phyloP scores from a whole-genome alignment of 2,888 invertebrate species.

The Plebejus melissa region DNA sequence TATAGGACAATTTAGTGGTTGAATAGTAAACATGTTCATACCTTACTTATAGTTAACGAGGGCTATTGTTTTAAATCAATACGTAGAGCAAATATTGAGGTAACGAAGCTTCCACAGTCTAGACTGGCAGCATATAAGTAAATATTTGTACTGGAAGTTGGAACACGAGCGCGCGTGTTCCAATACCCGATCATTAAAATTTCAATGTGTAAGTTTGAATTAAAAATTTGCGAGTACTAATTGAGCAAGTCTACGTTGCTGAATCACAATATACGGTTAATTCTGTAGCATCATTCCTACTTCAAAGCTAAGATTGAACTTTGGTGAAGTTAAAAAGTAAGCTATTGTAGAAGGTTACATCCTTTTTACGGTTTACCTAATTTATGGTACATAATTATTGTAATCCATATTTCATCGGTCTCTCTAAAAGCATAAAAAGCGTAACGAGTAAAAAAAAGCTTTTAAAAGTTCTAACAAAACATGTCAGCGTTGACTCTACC shows the following conservation, averaged over 20 bases:
- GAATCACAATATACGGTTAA: not conserved
- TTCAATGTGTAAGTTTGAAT: not conserved
- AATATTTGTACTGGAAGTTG: conserved; percentile 14
- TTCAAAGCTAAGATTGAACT: not conserved
- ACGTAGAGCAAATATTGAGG: conserved; percentile 13
- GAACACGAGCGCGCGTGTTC: not conserved
- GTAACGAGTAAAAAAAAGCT: not conserved
- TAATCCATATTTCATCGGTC: not conserved
- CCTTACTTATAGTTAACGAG: not conserved
- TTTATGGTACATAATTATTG: too few species aligned
- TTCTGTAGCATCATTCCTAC: not conserved
- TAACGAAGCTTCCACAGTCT: conserved; percentile 23
- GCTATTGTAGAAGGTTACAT: too few species aligned
- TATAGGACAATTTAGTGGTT: not conserved
- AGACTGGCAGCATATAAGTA: not conserved
- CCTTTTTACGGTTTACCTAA: too few species aligned
- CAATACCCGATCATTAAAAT: conserved; percentile 1
- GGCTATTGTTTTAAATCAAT: conserved; percentile 16
- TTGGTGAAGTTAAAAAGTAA: too few species aligned
- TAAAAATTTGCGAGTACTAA: not conserved
- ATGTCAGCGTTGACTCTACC: not conserved
- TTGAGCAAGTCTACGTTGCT: not conserved
- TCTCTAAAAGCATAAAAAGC: not conserved
- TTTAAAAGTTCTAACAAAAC: not conserved
- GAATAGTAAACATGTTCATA: not conserved